phyloP scores from a whole-genome alignment of 2,113 vertebrate species.

The Poeciliopsis occidentalis region DNA sequence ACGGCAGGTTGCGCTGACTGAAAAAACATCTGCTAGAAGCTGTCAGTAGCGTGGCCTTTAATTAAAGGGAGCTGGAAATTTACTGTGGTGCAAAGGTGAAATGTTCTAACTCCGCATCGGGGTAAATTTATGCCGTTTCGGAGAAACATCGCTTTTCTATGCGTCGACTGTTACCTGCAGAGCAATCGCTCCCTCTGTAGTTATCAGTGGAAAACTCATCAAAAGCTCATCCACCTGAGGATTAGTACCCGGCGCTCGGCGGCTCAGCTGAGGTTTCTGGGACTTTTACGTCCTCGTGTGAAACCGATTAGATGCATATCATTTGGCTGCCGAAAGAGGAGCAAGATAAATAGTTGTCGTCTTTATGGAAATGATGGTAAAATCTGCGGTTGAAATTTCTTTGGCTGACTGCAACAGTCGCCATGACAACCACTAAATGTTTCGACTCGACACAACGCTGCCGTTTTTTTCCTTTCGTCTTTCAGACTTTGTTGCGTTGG shows the following conservation, averaged over 20 bases:
- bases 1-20: background rate
- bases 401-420: no score
- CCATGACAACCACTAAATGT: no score
- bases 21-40: constrained; percentile 9
- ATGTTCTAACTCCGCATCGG: background rate
- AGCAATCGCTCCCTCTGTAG: no score
- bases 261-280: no score
- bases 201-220: constrained; percentile 36
- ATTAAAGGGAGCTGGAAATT: background rate
- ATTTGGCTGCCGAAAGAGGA: constrained; percentile 47
- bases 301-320: constrained; percentile 15
- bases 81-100: background rate
- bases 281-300: no score
- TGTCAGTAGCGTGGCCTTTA: background rate
- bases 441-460: no score
- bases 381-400: no score
- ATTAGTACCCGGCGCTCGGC: no score
- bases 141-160: background rate
- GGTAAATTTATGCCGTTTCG: background rate
- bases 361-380: no score
- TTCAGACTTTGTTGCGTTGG: constrained; percentile 4
- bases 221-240: constrained; percentile 5
- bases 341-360: constrained; percentile 52
- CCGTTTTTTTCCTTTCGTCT: constrained; percentile 13
- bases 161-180: constrained; percentile 19